Base-by-base conservation (phyloP, 2,888 invertebrate genomes). In the Argyresthia goedartella region DNA sequence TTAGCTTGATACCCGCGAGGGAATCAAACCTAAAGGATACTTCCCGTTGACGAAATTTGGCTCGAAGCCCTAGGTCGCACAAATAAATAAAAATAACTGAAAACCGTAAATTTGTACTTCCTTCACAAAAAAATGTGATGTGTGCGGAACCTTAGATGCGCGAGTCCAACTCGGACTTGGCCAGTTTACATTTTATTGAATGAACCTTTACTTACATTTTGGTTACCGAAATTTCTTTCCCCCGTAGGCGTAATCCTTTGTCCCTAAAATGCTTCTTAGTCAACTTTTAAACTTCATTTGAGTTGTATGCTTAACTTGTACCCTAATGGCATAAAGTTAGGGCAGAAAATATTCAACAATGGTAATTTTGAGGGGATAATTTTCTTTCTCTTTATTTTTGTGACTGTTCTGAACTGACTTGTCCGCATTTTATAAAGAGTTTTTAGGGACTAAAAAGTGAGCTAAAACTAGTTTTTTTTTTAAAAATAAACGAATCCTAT, bases 221-320 rank as follows among this genome's bases (percentile, higher is more conserved):
- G 6, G 25, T 25, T 25, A 6, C 25, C 6, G 6, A 25, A 25
- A 25, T 25, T 25, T 25, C 25, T 25, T 25, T 25, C 2, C 25
- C 8, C 39, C 39, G 10, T 6, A 39, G 39, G 3, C 39, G 14
- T 50, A 50, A 50, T 41, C 42, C 50, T 50, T 50, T 50, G 43
- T 50, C 43, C 43, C 44, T 35, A 11, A 34, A 33, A 75, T 75
- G 72, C 70, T 67, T 66, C 63, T 69, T 67, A 77, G 81, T 76
- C 77, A 82, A 84, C 80, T 84, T 84, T 81, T 78, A 79, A 76
- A 81, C 82, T 85, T 85, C 81, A 84, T 84, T 85, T 82, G 82
- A 84, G 80, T 85, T 84, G 74, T 73, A 71, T 76, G 73, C 81
- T 84, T 80, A 82, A 81, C 80, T 76, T 75, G 77, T 77, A 77